phyloP scores from a whole-genome alignment of 35 echinoderm and acorn worm species.

The Patiria miniata region DNA sequence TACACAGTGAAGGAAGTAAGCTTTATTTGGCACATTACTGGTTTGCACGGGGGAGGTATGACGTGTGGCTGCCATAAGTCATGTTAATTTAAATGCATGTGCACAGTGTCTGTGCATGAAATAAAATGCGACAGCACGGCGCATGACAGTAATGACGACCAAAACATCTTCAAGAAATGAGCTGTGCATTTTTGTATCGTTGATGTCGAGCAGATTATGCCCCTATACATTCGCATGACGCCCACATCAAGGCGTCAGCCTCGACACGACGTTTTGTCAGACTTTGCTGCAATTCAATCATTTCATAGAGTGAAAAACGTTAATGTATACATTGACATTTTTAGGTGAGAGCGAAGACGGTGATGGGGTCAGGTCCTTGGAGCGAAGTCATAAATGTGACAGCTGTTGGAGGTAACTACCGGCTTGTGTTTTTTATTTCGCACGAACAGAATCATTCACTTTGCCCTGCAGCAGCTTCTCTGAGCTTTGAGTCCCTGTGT shows the following conservation, averaged over 20 bases:
- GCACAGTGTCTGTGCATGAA: too few species aligned
- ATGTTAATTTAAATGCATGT: too few species aligned
- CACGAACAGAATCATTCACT: not conserved
- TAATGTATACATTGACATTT: too few species aligned
- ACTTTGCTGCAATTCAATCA: not conserved
- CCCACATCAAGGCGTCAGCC: not conserved
- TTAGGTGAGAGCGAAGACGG: not conserved
- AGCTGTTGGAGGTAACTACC: too few species aligned
- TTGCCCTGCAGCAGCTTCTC: not conserved
- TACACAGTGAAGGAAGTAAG: too few species aligned
- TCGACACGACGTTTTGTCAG: not conserved
- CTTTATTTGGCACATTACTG: not conserved
- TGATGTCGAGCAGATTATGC: too few species aligned
- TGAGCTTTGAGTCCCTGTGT: not conserved
- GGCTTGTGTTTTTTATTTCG: too few species aligned
- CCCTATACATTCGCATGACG: not conserved
- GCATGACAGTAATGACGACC: not conserved
- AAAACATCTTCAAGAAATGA: too few species aligned
- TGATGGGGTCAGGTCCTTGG: not conserved
- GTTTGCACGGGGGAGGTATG: too few species aligned
- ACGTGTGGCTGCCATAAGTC: not conserved
- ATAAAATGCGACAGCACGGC: not conserved
- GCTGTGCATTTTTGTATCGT: too few species aligned
- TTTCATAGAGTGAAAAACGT: too few species aligned
- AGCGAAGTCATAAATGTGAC: not conserved